Conservation (phyloP, 2,888 invertebrate species). For the Drosophila kuntzei region DNA sequence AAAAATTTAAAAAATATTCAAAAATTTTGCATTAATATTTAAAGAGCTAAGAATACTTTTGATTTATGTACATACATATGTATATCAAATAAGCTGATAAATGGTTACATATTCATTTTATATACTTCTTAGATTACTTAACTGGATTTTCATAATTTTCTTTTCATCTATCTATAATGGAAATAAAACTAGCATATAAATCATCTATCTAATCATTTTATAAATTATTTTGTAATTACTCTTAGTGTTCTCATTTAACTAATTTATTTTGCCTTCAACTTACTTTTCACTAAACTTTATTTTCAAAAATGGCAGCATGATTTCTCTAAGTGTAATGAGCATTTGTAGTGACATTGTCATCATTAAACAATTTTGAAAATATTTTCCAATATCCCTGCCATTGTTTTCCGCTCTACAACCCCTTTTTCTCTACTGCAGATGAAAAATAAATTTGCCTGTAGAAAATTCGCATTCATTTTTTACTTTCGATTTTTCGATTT, state of each 20-base stretch:
- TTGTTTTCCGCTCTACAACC: slow-evolving; percentile 35
- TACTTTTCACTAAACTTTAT: not conserved
- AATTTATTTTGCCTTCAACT: too few relatives aligned
- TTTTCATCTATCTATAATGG: too few relatives aligned
- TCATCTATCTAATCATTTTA: too few relatives aligned
- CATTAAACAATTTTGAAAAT: slow-evolving; percentile 42
- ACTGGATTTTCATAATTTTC: too few relatives aligned
- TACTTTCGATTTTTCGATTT: slow-evolving; percentile 14
- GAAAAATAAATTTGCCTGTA: slow-evolving; percentile 54
- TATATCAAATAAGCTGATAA: too few relatives aligned
- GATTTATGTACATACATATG: too few relatives aligned
- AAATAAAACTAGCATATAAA: too few relatives aligned
- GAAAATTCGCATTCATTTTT: slow-evolving; percentile 45
- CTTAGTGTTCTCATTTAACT: not conserved
- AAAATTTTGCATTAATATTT: too few relatives aligned
- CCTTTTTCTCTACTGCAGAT: slow-evolving; percentile 11
- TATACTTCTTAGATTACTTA: too few relatives aligned
- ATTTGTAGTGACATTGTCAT: slow-evolving; percentile 23
- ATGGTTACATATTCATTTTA: too few relatives aligned
- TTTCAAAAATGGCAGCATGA: not conserved
- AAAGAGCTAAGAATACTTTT: too few relatives aligned
- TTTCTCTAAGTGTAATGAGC: slow-evolving; percentile 38
- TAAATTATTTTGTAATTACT: not conserved
- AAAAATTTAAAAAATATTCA: too few relatives aligned
- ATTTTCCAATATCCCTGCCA: slow-evolving; percentile 30